Evolutionary conservation across 1,140 invertebrate genomes (phyloP).

Genomic region (Drosophila kohkoa): DNA sequence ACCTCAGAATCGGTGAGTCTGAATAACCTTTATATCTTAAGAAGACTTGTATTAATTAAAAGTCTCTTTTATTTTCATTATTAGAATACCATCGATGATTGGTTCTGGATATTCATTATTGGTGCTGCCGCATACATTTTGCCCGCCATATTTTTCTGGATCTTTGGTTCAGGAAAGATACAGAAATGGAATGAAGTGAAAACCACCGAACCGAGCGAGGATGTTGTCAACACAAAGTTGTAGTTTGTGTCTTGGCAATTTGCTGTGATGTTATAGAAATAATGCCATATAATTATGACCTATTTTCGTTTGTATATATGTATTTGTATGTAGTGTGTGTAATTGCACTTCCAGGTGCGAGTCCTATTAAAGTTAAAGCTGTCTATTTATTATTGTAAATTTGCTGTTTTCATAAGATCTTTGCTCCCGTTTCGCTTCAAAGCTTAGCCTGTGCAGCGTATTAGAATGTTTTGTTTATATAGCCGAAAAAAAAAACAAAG

Average conservation of each 20-base stretch:
- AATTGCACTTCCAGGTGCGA: constrained; percentile 24
- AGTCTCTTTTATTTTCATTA: background rate
- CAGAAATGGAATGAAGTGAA: constrained; percentile 88
- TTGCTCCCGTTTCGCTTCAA: background rate
- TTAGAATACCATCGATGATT: constrained; percentile 91
- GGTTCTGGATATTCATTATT: constrained; percentile 92
- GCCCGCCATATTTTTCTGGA: constrained; percentile 89
- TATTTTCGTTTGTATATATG: constrained; percentile 38
- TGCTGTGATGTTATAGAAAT: constrained; percentile 74
- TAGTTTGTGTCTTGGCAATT: constrained; percentile 61
- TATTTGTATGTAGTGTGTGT: constrained; percentile 39
- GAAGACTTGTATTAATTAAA: background rate
- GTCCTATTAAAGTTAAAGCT: constrained; percentile 76
- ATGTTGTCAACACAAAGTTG: constrained; percentile 83
- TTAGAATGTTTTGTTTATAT: constrained; percentile 22
- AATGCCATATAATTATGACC: constrained; percentile 63
- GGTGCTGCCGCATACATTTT: constrained; percentile 89
- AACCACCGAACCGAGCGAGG: constrained; percentile 61
- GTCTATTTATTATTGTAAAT: constrained; percentile 70
- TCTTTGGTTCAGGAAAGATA: constrained; percentile 88
- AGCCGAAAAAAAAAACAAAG: constrained; percentile 15
- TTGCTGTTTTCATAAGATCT: constrained; percentile 5
- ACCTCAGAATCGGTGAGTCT: constrained; percentile 87
- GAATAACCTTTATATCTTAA: background rate
- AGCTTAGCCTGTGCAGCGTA: constrained; percentile 1